These are phyloP conservation scores for Cygnus olor DNA, from an alignment of 2,797 vertebrate species.

Conservation along the genomic window DNA sequence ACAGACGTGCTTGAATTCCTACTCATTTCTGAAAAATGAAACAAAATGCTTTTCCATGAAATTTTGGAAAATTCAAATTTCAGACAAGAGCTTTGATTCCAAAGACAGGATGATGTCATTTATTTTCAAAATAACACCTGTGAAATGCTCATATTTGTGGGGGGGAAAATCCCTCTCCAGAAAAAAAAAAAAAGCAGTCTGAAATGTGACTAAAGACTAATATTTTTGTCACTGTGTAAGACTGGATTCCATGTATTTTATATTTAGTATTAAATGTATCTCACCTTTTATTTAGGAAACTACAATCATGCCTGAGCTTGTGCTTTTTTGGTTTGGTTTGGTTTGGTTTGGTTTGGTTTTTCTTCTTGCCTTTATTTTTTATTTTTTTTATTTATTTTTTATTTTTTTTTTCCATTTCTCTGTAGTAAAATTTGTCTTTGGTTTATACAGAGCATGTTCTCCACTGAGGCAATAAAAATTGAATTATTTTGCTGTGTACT, in stretches of 20 bases:
- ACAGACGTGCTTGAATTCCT: background rate
- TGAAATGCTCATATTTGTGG: background rate
- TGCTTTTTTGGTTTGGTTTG: background rate
- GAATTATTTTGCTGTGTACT: conserved; percentile 22
- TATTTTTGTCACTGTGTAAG: background rate
- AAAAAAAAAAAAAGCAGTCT: background rate
- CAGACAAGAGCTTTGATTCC: background rate
- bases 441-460: background rate
- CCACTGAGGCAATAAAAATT: background rate
- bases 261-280: background rate
- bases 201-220: background rate
- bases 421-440: background rate
- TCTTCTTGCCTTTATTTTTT: too few relatives aligned
- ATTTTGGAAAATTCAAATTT: background rate
- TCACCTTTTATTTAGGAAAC: conserved; percentile 8
- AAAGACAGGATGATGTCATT: background rate
- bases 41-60: background rate
- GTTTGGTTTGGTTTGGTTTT: too few relatives aligned
- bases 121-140: background rate
- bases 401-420: background rate
- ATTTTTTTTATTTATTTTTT: too few relatives aligned
- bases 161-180: accelerated
- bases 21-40: background rate
- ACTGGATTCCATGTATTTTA: background rate
- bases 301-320: background rate